phyloP scores from a whole-genome alignment of 2,113 vertebrate species.

The Sorex fumeus region DNA sequence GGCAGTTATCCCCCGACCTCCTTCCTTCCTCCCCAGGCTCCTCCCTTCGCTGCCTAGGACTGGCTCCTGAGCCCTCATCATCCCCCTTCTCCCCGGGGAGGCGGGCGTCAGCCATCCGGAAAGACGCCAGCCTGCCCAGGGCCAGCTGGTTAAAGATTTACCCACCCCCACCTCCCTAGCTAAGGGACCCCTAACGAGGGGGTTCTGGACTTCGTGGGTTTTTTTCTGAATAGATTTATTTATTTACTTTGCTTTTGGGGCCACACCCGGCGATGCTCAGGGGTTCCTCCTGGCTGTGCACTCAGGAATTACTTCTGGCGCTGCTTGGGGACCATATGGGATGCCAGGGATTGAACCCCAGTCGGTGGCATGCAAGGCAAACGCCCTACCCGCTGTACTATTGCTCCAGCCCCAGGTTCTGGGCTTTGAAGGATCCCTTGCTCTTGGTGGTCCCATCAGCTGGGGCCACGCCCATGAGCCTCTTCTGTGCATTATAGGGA shows the following conservation, averaged over 20 bases:
- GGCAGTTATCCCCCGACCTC: not conserved
- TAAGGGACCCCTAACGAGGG: not conserved
- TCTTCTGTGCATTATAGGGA: not conserved
- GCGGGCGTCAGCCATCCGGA: slow-evolving; percentile 69
- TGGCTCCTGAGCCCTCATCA: not conserved
- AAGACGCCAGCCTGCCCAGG: slow-evolving; percentile 55
- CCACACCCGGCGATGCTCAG: too few relatives aligned
- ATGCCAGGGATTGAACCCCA: too few relatives aligned
- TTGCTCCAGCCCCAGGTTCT: not conserved
- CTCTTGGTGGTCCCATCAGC: not conserved
- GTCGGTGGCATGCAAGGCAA: too few relatives aligned
- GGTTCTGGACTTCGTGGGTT: not conserved
- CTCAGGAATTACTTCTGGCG: too few relatives aligned
- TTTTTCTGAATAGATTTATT: too few relatives aligned
- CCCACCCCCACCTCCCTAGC: slow-evolving; percentile 34
- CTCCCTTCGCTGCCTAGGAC: not conserved
- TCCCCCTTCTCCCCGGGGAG: not conserved
- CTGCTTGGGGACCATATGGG: too few relatives aligned
- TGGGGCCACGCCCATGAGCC: not conserved
- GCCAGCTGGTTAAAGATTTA: slow-evolving; percentile 83
- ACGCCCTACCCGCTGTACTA: too few relatives aligned
- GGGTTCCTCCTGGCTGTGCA: too few relatives aligned
- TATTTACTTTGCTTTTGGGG: too few relatives aligned
- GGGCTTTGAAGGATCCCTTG: not conserved
- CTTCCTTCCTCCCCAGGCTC: not conserved